phyloP scores from a whole-genome alignment of 2,888 invertebrate species.

The Ypsolopha sequella region DNA sequence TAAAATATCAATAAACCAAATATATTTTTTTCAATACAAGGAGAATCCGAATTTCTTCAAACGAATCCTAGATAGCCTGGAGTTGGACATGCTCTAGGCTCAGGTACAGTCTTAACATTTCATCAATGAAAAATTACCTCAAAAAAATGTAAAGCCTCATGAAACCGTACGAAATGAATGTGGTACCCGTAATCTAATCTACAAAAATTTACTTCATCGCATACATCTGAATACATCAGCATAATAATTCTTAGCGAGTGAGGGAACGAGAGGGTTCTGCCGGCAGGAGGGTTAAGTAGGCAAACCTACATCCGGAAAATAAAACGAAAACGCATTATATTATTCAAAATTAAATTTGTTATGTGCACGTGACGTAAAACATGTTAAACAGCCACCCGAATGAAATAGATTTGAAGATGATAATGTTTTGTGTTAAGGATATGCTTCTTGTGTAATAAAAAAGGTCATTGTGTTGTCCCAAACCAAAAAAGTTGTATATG shows the following conservation, averaged over 20 bases:
- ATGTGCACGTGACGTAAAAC: background rate
- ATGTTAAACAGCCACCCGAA: background rate
- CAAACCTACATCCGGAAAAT: constrained; percentile 21
- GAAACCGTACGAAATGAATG: constrained; percentile 47
- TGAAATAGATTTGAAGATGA: background rate
- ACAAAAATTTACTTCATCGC: constrained; percentile 39
- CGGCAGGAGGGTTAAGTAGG: constrained; percentile 24
- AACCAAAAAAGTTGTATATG: constrained; percentile 36
- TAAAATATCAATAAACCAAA: no score
- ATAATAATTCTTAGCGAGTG: constrained; percentile 36
- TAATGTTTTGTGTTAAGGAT: background rate
- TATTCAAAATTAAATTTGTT: background rate
- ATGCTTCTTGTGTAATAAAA: background rate
- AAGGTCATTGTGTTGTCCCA: constrained; percentile 23
- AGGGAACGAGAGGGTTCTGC: constrained; percentile 20
- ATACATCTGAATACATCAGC: constrained; percentile 59
- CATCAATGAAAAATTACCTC: no score
- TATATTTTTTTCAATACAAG: no score
- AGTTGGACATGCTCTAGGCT: no score
- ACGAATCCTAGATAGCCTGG: no score
- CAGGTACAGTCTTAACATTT: no score
- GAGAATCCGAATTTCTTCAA: no score
- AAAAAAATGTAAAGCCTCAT: constrained; percentile 7
- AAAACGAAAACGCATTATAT: constrained; percentile 14
- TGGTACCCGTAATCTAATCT: constrained; percentile 42